Evolutionary conservation across 2,797 vertebrate species (phyloP), one percentile per base, ranked within the genome.

Genomic region (Gouania willdenowi): DNA sequence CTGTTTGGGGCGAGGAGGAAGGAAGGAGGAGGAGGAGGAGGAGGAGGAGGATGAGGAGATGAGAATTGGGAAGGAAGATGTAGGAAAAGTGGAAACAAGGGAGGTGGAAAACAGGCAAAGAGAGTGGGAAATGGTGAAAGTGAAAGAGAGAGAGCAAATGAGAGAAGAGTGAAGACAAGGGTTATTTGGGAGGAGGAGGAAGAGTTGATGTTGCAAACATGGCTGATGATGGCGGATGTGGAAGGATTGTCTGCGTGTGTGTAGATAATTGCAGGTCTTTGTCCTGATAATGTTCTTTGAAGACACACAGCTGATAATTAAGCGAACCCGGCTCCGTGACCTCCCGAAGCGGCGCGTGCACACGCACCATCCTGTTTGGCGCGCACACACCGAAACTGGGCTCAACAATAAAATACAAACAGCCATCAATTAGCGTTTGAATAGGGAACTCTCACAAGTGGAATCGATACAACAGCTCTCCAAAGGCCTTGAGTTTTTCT

Each of bases 301-400:
- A 83, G 75, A 56, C 76, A 44, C 77, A 84, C 80, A 84, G 80
- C 77, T 78, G 77, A 84, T 89, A 85, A 90, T 91, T 89, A 85
- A n/a, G 75, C 62, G 51, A 7, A 75, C 70, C 58, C 45, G 55
- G 70, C 76, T 65, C 56, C 41, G 29, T 45, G 28, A 66, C 80
- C 50, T 83, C 77, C n/a, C n/a, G n/a, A n/a, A n/a, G n/a, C n/a
- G n/a, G n/a, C n/a, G n/a, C n/a, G n/a, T n/a, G n/a, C n/a, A n/a
- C 81, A 77, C 74, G 80, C 44, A n/a, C 78, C 21, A 65, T 79
- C 45, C 72, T 66, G 41, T 65, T 46, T 68, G 74, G 77, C 70
- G 42, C 24, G 75, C 80, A 77, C 75, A 74, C 66, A 13, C 51
- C 13, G 65, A 66, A 56, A 48, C 16, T 25, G 13, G 13, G 13